These are phyloP conservation scores for Mesodorylaimus sp. DNA, from an alignment of 2,888 invertebrate genomes.

Conservation along the genomic window DNA sequence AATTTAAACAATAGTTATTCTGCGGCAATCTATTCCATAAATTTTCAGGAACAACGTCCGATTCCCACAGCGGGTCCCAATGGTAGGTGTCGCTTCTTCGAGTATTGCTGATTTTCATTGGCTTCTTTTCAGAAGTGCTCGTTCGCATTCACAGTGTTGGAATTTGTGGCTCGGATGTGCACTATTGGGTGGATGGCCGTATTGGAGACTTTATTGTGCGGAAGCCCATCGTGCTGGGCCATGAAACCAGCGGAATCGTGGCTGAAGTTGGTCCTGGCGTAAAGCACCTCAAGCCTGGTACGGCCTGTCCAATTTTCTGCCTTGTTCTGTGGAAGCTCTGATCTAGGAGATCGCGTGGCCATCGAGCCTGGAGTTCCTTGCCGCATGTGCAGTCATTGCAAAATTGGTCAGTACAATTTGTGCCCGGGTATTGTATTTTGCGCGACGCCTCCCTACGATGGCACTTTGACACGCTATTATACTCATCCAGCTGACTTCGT, in stretches of 20 bases:
- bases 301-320: too few relatives aligned
- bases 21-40: too few relatives aligned
- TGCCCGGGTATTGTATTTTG: slow-evolving; percentile 70
- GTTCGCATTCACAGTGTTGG: slow-evolving; percentile 74
- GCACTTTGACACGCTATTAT: slow-evolving; percentile 66
- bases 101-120: too few relatives aligned
- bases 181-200: slow-evolving; percentile 62
- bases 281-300: slow-evolving; percentile 40
- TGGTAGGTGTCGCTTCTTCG: too few relatives aligned
- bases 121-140: slow-evolving; percentile 54
- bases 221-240: slow-evolving; percentile 81
- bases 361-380: slow-evolving; percentile 66
- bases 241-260: slow-evolving; percentile 52
- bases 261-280: slow-evolving; percentile 49
- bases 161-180: slow-evolving; percentile 87
- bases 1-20: too few relatives aligned
- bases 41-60: too few relatives aligned
- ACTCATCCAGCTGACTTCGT: slow-evolving; percentile 52
- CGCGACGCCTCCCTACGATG: slow-evolving; percentile 84
- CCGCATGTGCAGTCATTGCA: slow-evolving; percentile 61
- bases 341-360: slow-evolving; percentile 70
- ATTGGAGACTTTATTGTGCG: slow-evolving; percentile 70
- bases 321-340: too few relatives aligned
- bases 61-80: too few relatives aligned
- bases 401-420: slow-evolving; percentile 69